Conservation (phyloP, 2,113 vertebrate species). For the Odobenus rosmarus region DNA sequence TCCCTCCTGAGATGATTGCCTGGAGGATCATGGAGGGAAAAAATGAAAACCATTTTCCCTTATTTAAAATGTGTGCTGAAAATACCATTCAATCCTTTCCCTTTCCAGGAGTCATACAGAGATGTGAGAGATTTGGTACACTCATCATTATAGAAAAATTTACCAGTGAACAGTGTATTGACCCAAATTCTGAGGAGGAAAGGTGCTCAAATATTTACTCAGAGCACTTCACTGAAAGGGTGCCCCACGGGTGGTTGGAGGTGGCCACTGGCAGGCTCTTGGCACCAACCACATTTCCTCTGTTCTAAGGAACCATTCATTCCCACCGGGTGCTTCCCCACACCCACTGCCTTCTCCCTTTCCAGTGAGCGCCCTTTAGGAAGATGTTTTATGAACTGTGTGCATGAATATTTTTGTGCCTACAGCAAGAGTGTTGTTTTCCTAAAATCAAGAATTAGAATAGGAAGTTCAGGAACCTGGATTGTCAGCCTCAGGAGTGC, state of each 20-base stretch:
- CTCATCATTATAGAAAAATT: not conserved
- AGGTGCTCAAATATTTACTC: conserved; percentile 73
- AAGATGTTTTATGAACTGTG: conserved; percentile 87
- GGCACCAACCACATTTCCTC: not conserved
- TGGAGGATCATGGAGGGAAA: not conserved
- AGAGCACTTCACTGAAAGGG: conserved; percentile 75
- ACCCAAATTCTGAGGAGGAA: conserved; percentile 62
- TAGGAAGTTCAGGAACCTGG: conserved; percentile 79
- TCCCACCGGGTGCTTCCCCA: not conserved
- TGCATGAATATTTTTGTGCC: conserved; percentile 81
- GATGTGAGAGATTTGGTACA: not conserved
- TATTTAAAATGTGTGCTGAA: not conserved
- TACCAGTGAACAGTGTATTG: conserved; percentile 59
- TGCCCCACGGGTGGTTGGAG: conserved; percentile 66
- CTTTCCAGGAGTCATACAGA: conserved; percentile 66
- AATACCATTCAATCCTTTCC: not conserved
- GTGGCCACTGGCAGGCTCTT: conserved; percentile 60
- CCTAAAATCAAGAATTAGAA: conserved; percentile 81
- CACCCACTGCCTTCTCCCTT: not conserved
- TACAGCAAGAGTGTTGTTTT: conserved; percentile 85
- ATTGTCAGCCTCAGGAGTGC: not conserved
- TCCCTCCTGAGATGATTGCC: not conserved
- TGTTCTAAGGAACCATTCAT: conserved; percentile 70
- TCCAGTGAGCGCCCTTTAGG: conserved; percentile 60
- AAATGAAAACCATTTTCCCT: not conserved